Percentiles rank a stretch among this genome's conserved stretches.
phyloP scores from a whole-genome alignment of 2,888 invertebrate genomes.

The Amblyteles armatorius region DNA sequence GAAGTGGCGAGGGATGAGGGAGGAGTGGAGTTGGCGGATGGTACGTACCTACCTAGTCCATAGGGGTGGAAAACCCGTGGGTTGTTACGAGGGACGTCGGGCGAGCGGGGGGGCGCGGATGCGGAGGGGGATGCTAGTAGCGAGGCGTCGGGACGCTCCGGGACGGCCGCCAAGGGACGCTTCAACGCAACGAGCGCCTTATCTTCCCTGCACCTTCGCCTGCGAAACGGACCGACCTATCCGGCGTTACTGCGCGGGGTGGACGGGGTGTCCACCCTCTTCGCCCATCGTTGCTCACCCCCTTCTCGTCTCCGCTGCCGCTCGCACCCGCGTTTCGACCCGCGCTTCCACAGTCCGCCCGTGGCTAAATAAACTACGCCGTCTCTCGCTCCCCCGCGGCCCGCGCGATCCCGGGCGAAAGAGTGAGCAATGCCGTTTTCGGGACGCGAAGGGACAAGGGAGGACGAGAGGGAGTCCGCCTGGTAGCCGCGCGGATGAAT shows the following conservation, averaged over 20 bases:
- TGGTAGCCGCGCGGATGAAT: slow-evolving; percentile 62
- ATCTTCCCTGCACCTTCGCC: slow-evolving; percentile 81
- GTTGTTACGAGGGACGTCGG: slow-evolving; percentile 69
- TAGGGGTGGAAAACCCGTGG: slow-evolving; percentile 63
- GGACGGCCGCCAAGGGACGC: slow-evolving; percentile 82
- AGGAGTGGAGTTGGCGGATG: slow-evolving; percentile 2
- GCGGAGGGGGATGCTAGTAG: slow-evolving; percentile 57
- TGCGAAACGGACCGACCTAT: slow-evolving; percentile 77
- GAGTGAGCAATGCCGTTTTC: slow-evolving; percentile 41
- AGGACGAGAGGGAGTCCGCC: slow-evolving; percentile 31
- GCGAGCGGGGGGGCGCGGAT: slow-evolving; percentile 41
- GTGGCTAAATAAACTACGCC: slow-evolving; percentile 73
- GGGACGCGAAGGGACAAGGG: slow-evolving; percentile 50
- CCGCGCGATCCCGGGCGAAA: slow-evolving; percentile 18
- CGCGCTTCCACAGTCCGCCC: slow-evolving; percentile 43
- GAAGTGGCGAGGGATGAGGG: slow-evolving; percentile 50
- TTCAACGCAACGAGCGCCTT: slow-evolving; percentile 83
- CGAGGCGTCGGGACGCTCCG: slow-evolving; percentile 75
- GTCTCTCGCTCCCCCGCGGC: slow-evolving; percentile 48
- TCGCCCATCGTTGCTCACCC: slow-evolving; percentile 10
- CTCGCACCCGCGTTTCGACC: slow-evolving; percentile 29
- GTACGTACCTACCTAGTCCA: slow-evolving; percentile 45
- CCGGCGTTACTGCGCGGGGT: slow-evolving; percentile 76
- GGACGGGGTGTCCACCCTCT: slow-evolving; percentile 20
- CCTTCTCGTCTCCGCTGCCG: slow-evolving; percentile 28